Evolutionary conservation across 2,888 invertebrate species (phyloP).

Genomic region (Incurvaria masculella): DNA sequence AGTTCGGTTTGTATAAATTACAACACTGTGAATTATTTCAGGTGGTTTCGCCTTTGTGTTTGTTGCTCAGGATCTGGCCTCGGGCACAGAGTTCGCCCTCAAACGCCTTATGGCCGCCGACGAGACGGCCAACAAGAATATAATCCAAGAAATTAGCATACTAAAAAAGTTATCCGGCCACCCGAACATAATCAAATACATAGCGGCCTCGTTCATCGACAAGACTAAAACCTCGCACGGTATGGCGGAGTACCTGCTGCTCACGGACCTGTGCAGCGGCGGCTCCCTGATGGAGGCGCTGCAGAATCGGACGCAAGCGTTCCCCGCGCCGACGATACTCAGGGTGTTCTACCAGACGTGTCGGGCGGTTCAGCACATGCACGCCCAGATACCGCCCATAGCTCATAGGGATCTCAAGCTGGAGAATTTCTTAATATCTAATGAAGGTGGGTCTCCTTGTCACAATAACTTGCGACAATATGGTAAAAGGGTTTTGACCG

Average conservation of each 20-base stretch:
- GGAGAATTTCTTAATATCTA: constrained; percentile 90
- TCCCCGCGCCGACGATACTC: constrained; percentile 68
- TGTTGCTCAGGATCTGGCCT: constrained; percentile 85
- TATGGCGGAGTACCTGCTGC: constrained; percentile 84
- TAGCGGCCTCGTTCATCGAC: constrained; percentile 79
- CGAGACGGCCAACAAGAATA: constrained; percentile 74
- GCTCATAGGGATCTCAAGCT: constrained; percentile 95
- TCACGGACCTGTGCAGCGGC: constrained; percentile 93
- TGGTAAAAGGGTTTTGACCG: no score
- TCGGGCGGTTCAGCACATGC: constrained; percentile 91
- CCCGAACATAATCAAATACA: constrained; percentile 86
- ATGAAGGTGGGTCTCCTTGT: constrained; percentile 71
- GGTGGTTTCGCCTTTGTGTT: constrained; percentile 97
- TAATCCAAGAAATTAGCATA: constrained; percentile 79
- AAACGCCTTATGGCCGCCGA: constrained; percentile 85
- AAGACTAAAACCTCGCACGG: constrained; percentile 76
- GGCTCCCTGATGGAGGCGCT: constrained; percentile 67
- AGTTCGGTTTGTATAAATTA: no score
- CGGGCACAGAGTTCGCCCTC: constrained; percentile 87
- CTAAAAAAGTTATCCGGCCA: constrained; percentile 90
- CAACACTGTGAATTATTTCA: no score
- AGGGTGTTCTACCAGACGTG: constrained; percentile 90
- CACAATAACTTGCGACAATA: no score
- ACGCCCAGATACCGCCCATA: constrained; percentile 84
- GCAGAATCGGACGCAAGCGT: constrained; percentile 55